Percentiles rank a stretch among this genome's conserved stretches.
Conservation (phyloP, 2,888 invertebrate species). For the Stenchaetothrips biformis region DNA sequence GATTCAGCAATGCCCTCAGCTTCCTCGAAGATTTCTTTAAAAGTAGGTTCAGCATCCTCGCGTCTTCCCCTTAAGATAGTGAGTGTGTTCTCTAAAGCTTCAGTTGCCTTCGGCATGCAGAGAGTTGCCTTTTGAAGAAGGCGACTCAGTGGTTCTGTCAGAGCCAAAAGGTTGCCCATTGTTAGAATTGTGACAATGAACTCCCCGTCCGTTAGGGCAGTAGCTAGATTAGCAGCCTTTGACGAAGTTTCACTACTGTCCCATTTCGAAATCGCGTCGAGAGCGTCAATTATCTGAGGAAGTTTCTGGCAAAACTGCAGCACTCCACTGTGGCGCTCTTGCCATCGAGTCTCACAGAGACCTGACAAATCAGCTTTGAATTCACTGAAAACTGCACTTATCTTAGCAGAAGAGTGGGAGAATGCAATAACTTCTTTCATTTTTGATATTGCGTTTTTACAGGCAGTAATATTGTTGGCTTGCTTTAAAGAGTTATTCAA, state of each 20-base stretch:
- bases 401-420: not conserved
- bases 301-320: not conserved
- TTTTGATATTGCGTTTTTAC: not conserved
- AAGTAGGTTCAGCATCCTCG: not conserved
- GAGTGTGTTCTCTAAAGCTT: not conserved
- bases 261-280: not conserved
- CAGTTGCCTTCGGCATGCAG: not conserved
- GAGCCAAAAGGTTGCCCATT: not conserved
- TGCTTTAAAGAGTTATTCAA: slow-evolving; percentile 6
- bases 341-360: not conserved
- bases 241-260: not conserved
- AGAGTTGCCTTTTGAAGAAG: not conserved
- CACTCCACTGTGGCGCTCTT: not conserved
- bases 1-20: not conserved
- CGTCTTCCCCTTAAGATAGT: not conserved
- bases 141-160: not conserved
- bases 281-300: not conserved
- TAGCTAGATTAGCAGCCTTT: not conserved
- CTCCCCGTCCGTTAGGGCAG: not conserved
- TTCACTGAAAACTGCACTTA: not conserved
- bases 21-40: not conserved
- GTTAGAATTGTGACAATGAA: not conserved
- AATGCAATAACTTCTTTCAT: not conserved
- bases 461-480: not conserved
- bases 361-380: not conserved